These are phyloP conservation scores for Cryptomyrus ogoouensis DNA, from an alignment of 2,113 vertebrate genomes.

Conservation along the genomic window DNA sequence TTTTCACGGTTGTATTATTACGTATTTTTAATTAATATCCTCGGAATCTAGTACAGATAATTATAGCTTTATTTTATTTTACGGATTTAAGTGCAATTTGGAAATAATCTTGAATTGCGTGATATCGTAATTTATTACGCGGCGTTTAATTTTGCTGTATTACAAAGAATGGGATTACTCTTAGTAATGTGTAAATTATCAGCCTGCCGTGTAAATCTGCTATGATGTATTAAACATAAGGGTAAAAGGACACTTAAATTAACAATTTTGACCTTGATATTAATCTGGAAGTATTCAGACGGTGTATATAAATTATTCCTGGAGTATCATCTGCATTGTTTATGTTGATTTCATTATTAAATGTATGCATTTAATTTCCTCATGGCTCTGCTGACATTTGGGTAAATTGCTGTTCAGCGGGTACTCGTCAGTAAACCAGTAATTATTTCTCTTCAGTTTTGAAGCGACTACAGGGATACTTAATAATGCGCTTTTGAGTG, in stretches of 20 bases:
- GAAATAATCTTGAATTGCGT: slow-evolving; percentile 12
- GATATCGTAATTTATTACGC: not conserved
- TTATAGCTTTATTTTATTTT: not conserved
- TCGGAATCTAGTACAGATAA: not conserved
- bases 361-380: not conserved
- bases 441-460: not conserved
- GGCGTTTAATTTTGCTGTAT: not conserved
- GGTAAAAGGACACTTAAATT: not conserved
- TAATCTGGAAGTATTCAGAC: not conserved
- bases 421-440: not conserved
- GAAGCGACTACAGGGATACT: not conserved
- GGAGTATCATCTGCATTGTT: not conserved
- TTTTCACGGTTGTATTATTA: not conserved
- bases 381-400: not conserved
- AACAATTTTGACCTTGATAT: not conserved
- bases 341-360: not conserved
- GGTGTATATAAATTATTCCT: not conserved
- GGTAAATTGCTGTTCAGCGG: not conserved
- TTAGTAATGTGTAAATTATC: not conserved
- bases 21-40: not conserved
- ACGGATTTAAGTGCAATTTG: not conserved
- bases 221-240: not conserved
- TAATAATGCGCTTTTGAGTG: not conserved
- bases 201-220: not conserved
- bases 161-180: not conserved